Conservation (phyloP, 2,797 vertebrate genomes). For the Gambusia yucatana region DNA sequence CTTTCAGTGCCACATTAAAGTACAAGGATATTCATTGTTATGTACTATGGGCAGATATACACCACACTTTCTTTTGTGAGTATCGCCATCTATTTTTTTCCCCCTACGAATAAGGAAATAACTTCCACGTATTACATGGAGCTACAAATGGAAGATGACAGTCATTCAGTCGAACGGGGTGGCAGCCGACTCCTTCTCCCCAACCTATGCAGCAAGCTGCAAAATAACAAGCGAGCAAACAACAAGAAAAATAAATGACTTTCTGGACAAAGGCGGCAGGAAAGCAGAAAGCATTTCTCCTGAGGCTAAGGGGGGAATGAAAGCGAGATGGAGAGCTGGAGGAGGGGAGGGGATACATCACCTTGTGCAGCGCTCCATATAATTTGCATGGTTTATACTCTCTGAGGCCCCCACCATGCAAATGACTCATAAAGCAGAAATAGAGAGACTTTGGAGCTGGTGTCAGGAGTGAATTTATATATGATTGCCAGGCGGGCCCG, state of each 20-base stretch:
- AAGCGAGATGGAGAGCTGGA: conserved; percentile 61
- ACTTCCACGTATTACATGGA: conserved; percentile 58
- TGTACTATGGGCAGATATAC: conserved; percentile 34
- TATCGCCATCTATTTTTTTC: conserved; percentile 40
- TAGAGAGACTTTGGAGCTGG: conserved; percentile 81
- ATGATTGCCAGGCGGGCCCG: conserved; percentile 75
- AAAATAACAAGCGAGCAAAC: conserved; percentile 71
- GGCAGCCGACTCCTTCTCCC: conserved; percentile 42
- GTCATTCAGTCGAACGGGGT: conserved; percentile 64
- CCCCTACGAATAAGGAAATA: conserved; percentile 67
- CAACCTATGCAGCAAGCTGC: conserved; percentile 72
- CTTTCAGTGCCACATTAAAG: conserved; percentile 53
- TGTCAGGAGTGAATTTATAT: conserved; percentile 84
- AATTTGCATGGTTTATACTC: conserved; percentile 84
- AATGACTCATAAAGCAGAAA: conserved; percentile 84
- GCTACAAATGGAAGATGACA: conserved; percentile 75
- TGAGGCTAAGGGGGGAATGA: conserved; percentile 70
- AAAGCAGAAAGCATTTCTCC: conserved; percentile 81
- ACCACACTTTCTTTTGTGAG: conserved; percentile 45
- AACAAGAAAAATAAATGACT: conserved; percentile 82
- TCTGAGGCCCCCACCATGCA: conserved; percentile 81
- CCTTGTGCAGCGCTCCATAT: conserved; percentile 78
- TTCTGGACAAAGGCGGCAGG: conserved; percentile 79
- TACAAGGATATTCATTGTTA: conserved; percentile 56
- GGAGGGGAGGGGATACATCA: conserved; percentile 67